Percentiles rank a stretch among this genome's conserved stretches.
Conservation (phyloP, 2,113 vertebrate genomes). For the Narcine bancroftii region DNA sequence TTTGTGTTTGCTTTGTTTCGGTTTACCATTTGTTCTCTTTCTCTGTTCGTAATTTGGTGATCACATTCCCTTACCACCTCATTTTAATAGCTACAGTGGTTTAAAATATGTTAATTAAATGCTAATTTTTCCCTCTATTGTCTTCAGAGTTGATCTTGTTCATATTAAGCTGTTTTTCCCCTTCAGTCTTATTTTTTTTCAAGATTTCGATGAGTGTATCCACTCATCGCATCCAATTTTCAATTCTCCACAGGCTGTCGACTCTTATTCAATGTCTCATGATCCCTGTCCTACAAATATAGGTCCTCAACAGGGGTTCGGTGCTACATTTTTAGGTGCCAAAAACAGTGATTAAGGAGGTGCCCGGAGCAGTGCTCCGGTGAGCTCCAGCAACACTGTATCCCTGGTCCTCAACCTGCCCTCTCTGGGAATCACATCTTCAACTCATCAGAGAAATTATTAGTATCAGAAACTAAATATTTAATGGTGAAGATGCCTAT, state of each 20-base stretch:
- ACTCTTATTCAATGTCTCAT: neutral
- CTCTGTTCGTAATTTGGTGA: neutral
- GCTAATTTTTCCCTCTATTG: neutral
- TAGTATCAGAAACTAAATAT: too few species aligned
- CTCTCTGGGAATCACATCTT: neutral
- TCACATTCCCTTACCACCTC: neutral
- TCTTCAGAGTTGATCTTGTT: neutral
- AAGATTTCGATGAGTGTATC: neutral
- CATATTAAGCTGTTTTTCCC: neutral
- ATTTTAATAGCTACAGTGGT: too few species aligned
- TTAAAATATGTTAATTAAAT: neutral
- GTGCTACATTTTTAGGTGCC: too few species aligned
- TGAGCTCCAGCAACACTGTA: too few species aligned
- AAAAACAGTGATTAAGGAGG: too few species aligned
- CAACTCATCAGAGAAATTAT: neutral
- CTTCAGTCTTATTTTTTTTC: neutral
- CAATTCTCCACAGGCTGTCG: neutral
- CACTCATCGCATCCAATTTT: neutral
- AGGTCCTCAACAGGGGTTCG: neutral
- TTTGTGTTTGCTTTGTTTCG: too few species aligned
- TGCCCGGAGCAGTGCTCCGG: too few species aligned
- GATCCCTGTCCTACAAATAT: neutral
- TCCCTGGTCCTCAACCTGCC: too few species aligned
- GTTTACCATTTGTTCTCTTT: neutral
- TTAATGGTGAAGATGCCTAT: too few species aligned